Conservation (phyloP, 2,888 invertebrate species). For the Cabera pusaria region DNA sequence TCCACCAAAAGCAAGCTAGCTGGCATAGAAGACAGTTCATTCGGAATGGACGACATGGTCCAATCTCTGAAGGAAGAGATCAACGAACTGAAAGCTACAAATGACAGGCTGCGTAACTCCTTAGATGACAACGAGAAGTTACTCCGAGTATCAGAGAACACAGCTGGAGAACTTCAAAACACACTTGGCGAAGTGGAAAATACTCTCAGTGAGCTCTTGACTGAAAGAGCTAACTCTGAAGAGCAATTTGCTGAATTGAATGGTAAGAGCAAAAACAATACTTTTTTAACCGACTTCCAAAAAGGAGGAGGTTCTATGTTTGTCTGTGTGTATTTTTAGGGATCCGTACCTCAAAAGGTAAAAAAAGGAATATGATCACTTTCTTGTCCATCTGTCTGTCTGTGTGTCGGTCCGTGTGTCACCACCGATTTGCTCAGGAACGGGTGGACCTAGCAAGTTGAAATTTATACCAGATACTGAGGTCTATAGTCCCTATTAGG, state of each 20-base stretch:
- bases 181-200: constrained; percentile 89
- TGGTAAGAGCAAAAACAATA: constrained; percentile 47
- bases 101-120: constrained; percentile 86
- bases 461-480: too few species aligned
- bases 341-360: too few species aligned
- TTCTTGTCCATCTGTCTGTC: too few species aligned
- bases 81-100: constrained; percentile 74
- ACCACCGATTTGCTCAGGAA: too few species aligned
- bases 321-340: too few species aligned
- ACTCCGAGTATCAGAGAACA: constrained; percentile 88
- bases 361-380: too few species aligned
- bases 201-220: constrained; percentile 85
- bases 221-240: constrained; percentile 70
- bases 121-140: constrained; percentile 86
- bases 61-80: constrained; percentile 86
- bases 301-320: too few species aligned
- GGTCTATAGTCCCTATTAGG: too few species aligned
- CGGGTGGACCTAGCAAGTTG: too few species aligned
- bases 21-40: constrained; percentile 88
- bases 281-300: too few species aligned
- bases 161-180: constrained; percentile 91
- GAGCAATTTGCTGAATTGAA: constrained; percentile 78
- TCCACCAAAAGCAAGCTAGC: constrained; percentile 83
- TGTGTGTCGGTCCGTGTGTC: too few species aligned
- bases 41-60: constrained; percentile 89